A percentile compares a stretch with the other conserved stretches of the same genome.
Conservation (phyloP, 2,113 vertebrate genomes). For the Fukomys damarensis region DNA sequence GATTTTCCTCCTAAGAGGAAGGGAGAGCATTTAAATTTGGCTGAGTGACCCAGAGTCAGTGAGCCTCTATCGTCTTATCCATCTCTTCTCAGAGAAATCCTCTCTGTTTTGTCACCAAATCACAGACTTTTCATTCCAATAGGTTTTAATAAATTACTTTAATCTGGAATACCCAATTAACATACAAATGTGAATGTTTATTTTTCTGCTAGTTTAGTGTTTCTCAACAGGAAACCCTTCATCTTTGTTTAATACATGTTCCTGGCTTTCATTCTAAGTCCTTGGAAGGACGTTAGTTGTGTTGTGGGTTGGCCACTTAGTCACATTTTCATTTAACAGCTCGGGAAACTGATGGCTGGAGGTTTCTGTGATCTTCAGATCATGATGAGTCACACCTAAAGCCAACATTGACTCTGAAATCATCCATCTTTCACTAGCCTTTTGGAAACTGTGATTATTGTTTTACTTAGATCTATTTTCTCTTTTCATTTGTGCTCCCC, state of each 20-base stretch:
- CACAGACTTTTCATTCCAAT: conserved; percentile 49
- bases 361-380: neutral
- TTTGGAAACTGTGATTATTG: conserved; percentile 47
- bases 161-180: conserved; percentile 41
- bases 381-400: conserved; percentile 40
- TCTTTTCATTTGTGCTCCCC: neutral
- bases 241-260: conserved; percentile 13
- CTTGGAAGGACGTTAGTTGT: conserved; percentile 30
- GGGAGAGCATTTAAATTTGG: conserved; percentile 41
- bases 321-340: conserved; percentile 30
- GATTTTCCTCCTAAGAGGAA: conserved; percentile 40
- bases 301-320: neutral
- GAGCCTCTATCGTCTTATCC: neutral
- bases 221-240: neutral
- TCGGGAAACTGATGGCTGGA: neutral
- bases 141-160: conserved; percentile 62
- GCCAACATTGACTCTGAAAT: conserved; percentile 5
- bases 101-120: conserved; percentile 56
- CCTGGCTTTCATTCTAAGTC: conserved; percentile 14
- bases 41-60: neutral
- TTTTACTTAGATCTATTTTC: neutral
- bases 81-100: conserved; percentile 53
- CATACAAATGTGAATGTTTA: neutral
- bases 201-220: neutral
- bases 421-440: neutral